A percentile compares a stretch with the other conserved stretches of the same genome.
Evolutionary conservation across 2,888 invertebrate species (phyloP).

Genomic region (Phortica magna): DNA sequence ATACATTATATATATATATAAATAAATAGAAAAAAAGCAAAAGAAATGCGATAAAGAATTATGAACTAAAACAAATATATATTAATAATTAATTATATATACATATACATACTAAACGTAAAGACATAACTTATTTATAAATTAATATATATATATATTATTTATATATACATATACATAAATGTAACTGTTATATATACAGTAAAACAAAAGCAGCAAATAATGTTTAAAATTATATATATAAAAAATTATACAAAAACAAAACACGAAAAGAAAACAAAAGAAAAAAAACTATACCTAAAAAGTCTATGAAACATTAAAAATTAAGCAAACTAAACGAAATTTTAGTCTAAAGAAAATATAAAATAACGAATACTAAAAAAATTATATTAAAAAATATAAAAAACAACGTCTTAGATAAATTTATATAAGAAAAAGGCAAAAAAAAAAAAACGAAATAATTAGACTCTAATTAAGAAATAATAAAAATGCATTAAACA

Average conservation of each 20-base stretch:
- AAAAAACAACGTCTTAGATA: constrained; percentile 30
- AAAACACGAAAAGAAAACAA: constrained; percentile 57
- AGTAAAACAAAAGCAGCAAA: not conserved
- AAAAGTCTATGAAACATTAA: constrained; percentile 25
- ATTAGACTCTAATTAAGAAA: constrained; percentile 27
- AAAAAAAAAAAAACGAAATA: constrained; percentile 41
- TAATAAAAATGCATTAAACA: constrained; percentile 43
- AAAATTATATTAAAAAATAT: constrained; percentile 28
- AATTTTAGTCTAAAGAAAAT: constrained; percentile 57
- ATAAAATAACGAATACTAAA: constrained; percentile 39
- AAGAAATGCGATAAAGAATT: not conserved
- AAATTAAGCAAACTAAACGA: constrained; percentile 41
- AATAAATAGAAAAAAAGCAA: constrained; percentile 17
- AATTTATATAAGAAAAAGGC: constrained; percentile 23
- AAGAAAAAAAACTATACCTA: constrained; percentile 31
- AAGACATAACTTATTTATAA: constrained; percentile 73
- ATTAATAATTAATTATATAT: constrained; percentile 31
- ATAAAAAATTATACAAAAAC: constrained; percentile 56
- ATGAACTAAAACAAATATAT: not conserved
- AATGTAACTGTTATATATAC: constrained; percentile 37
- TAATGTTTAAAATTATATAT: constrained; percentile 20
- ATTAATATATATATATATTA: constrained; percentile 54
- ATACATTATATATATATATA: constrained; percentile 40
- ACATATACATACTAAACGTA: constrained; percentile 46
- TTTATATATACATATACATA: constrained; percentile 45